Percentiles rank a stretch among this genome's conserved stretches.
Evolutionary conservation across 2,797 vertebrate genomes (phyloP).

Genomic region (Mionectes olivaceus): DNA sequence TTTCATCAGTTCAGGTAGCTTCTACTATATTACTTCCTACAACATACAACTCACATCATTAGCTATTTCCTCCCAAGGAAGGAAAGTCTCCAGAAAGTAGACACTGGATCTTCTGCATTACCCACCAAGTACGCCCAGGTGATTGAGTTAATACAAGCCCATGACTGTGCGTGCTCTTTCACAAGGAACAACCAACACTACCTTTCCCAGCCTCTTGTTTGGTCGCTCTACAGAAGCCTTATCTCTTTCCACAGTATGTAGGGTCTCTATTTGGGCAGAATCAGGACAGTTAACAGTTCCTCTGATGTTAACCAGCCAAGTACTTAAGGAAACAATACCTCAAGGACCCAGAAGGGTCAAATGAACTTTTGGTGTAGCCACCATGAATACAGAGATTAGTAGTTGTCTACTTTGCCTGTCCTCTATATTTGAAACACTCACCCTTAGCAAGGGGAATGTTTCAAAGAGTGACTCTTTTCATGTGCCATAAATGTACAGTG

Average conservation of each 20-base stretch:
- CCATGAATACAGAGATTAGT: neutral
- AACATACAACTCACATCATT: neutral
- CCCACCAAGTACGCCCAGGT: neutral
- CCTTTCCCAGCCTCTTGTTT: neutral
- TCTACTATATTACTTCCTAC: neutral
- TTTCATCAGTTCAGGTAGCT: neutral
- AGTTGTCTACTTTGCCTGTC: neutral
- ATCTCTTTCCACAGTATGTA: neutral
- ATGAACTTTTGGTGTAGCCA: neutral
- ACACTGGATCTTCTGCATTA: neutral
- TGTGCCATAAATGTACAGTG: neutral
- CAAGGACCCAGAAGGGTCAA: neutral
- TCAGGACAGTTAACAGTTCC: neutral
- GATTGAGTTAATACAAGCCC: neutral
- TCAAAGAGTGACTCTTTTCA: neutral
- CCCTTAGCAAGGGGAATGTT: neutral
- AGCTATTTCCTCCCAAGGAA: neutral
- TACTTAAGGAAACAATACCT: neutral
- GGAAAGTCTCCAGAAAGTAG: neutral
- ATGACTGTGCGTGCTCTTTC: neutral
- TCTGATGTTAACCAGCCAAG: neutral
- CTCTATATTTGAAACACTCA: neutral
- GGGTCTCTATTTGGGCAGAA: neutral
- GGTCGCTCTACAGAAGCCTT: neutral
- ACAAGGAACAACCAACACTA: fast-evolving